Evolutionary conservation across 1,140 invertebrate species (phyloP).

Genomic region (Solenopsis invicta): DNA sequence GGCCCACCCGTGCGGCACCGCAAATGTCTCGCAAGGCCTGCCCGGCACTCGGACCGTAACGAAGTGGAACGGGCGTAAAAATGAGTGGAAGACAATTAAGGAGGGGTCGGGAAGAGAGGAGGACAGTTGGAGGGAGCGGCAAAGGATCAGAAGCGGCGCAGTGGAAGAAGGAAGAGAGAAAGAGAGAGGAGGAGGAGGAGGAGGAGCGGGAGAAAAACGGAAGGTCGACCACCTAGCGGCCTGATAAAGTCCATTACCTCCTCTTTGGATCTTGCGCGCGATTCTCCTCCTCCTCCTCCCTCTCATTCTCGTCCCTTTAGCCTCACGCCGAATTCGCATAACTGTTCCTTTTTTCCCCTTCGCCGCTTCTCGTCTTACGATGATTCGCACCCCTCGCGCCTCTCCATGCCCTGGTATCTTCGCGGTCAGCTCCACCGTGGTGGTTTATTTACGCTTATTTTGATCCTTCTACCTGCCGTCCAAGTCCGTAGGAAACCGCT

Average conservation of each 20-base stretch:
- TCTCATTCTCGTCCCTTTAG: constrained; percentile 23
- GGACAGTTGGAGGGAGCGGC: constrained; percentile 3
- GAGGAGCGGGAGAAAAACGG: constrained; percentile 64
- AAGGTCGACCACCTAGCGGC: constrained; percentile 81
- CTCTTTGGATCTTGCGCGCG: constrained; percentile 65
- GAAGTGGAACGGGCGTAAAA: constrained; percentile 82
- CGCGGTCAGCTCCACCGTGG: constrained; percentile 28
- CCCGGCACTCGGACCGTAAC: constrained; percentile 76
- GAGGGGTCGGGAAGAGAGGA: constrained; percentile 47
- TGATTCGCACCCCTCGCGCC: not conserved
- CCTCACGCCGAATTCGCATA: constrained; percentile 57
- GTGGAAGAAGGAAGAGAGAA: constrained; percentile 20
- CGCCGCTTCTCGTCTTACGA: constrained; percentile 59
- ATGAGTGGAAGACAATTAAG: constrained; percentile 82
- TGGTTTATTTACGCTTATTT: constrained; percentile 68
- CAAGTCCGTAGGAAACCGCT: constrained; percentile 55
- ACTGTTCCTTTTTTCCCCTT: constrained; percentile 21
- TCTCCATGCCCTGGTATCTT: too few relatives aligned
- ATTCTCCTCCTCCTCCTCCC: constrained; percentile 39
- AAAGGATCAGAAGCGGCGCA: constrained; percentile 17
- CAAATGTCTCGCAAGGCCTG: constrained; percentile 73
- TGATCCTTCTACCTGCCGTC: constrained; percentile 51
- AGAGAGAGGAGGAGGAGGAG: constrained; percentile 7
- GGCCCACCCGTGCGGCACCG: constrained; percentile 74
- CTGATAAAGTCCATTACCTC: constrained; percentile 81